Percentiles rank a stretch among this genome's conserved stretches.
Conservation (phyloP, 2,888 invertebrate species). For the Drosophila kokeensis region DNA sequence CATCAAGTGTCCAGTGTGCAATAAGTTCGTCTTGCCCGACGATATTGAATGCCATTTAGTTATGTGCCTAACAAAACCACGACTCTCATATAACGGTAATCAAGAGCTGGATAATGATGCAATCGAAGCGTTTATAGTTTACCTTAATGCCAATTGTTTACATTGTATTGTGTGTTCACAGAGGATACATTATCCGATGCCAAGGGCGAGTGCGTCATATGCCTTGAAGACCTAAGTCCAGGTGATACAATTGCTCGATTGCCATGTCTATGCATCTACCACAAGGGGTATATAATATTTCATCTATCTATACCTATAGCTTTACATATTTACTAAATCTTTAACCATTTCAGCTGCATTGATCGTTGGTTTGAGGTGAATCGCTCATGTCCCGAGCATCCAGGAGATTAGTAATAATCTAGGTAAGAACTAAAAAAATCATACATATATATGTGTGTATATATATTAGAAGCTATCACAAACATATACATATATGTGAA, state of each 20-base stretch:
- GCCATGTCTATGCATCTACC: slow-evolving; percentile 99
- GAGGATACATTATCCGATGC: slow-evolving; percentile 98
- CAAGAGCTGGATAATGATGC: not conserved
- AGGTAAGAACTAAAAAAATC: slow-evolving; percentile 34
- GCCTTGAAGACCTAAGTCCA: slow-evolving; percentile 97
- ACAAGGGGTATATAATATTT: slow-evolving; percentile 91
- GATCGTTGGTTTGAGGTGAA: slow-evolving; percentile 99
- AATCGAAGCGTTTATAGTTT: not conserved
- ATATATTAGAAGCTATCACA: not conserved
- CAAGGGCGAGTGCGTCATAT: slow-evolving; percentile 99
- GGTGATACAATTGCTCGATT: slow-evolving; percentile 99
- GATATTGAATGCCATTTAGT: slow-evolving; percentile 99
- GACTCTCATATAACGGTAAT: slow-evolving; percentile 98
- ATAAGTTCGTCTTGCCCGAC: slow-evolving; percentile 98
- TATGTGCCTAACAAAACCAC: slow-evolving; percentile 99
- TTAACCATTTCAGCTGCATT: slow-evolving; percentile 97
- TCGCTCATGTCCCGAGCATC: slow-evolving; percentile 99
- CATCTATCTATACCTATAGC: not conserved
- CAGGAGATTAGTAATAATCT: slow-evolving; percentile 87
- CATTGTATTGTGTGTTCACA: slow-evolving; percentile 84
- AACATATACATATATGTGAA: not conserved
- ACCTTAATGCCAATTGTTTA: not conserved
- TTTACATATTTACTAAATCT: not conserved
- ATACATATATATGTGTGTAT: not conserved
- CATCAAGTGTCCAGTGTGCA: slow-evolving; percentile 99